A percentile compares a stretch with the other conserved stretches of the same genome.
Conservation (phyloP, 2,113 vertebrate species). For the Sturnira hondurensis region DNA sequence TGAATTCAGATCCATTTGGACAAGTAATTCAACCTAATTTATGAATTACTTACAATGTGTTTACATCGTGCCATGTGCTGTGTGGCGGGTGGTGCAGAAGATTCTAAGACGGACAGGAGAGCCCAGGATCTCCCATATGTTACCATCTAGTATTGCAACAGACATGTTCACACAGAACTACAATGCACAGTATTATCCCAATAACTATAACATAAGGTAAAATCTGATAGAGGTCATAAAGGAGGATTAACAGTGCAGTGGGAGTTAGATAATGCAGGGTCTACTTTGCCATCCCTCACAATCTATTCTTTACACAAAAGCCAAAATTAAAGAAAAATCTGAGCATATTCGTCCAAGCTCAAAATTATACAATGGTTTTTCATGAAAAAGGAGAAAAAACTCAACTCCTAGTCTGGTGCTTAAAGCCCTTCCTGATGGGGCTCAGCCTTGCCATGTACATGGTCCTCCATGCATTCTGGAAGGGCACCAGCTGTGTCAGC, state of each 20-base stretch:
- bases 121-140: not conserved
- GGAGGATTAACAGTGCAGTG: not conserved
- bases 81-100: not conserved
- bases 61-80: not conserved
- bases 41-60: not conserved
- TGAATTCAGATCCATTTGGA: not conserved
- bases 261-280: not conserved
- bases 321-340: not conserved
- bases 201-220: not conserved
- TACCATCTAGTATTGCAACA: not conserved
- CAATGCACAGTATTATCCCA: not conserved
- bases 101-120: not conserved
- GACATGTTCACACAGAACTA: not conserved
- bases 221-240: not conserved
- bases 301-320: not conserved
- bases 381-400: not conserved
- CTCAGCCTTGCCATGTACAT: not conserved
- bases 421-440: not conserved
- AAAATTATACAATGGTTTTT: not conserved
- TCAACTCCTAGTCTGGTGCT: not conserved
- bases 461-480: not conserved
- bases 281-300: not conserved
- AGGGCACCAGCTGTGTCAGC: not conserved
- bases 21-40: not conserved
- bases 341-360: not conserved